Evolutionary conservation across 2,888 invertebrate species (phyloP).

Genomic region (Pseudeuparius sepicola): DNA sequence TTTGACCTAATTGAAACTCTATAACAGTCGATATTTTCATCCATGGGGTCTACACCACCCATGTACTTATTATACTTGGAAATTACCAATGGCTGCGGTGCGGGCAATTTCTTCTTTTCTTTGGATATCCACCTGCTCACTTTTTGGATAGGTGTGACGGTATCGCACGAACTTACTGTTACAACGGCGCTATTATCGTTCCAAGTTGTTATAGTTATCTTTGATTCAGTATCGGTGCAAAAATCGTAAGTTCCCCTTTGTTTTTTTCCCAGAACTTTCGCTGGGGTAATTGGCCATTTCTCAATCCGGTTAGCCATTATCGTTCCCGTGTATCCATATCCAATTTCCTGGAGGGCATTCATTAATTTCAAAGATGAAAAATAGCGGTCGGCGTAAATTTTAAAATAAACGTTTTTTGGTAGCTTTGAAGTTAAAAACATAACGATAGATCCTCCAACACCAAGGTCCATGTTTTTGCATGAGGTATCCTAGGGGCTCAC

Average conservation of each 20-base stretch:
- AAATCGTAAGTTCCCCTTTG: neutral
- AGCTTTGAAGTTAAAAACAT: slow-evolving; percentile 1
- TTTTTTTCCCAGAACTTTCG: neutral
- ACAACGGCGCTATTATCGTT: neutral
- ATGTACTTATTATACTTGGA: no score
- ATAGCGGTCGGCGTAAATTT: slow-evolving; percentile 1
- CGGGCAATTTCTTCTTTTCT: no score
- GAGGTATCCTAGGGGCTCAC: slow-evolving; percentile 11
- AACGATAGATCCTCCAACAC: slow-evolving; percentile 6
- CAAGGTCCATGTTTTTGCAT: slow-evolving; percentile 11
- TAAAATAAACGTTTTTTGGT: slow-evolving; percentile 4
- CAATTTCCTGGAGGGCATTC: neutral
- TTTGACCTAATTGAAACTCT: no score
- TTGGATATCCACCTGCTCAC: no score
- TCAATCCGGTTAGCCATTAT: neutral
- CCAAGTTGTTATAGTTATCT: neutral
- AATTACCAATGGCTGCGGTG: no score
- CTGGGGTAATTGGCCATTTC: no score
- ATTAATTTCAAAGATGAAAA: slow-evolving; percentile 5
- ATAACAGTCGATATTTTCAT: no score
- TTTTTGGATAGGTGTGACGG: no score
- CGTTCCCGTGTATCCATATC: neutral
- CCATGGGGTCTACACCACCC: no score
- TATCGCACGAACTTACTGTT: slow-evolving; percentile 2
- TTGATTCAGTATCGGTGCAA: neutral